Evolutionary conservation across 2,888 invertebrate species (phyloP).

Genomic region (Cyrtodaria siliqua): DNA sequence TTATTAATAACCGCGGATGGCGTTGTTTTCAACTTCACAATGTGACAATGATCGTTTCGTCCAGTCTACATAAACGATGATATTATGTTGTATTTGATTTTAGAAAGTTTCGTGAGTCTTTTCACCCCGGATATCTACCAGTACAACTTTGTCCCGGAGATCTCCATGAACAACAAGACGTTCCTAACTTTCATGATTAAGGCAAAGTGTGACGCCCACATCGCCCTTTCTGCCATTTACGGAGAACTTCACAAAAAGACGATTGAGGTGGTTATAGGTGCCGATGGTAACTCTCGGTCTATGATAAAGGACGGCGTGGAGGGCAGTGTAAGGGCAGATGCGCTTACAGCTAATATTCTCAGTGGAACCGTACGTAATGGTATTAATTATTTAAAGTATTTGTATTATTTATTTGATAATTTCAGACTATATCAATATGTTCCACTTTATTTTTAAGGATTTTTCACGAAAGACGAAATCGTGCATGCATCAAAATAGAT

Average conservation of each 20-base stretch:
- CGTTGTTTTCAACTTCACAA: too few relatives aligned
- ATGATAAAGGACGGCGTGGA: slow-evolving; percentile 78
- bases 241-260: slow-evolving; percentile 83
- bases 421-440: too few relatives aligned
- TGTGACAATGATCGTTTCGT: too few relatives aligned
- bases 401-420: too few relatives aligned
- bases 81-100: slow-evolving; percentile 23
- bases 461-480: too few relatives aligned
- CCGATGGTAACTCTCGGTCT: slow-evolving; percentile 79
- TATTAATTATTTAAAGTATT: too few relatives aligned
- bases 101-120: slow-evolving; percentile 84
- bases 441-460: too few relatives aligned
- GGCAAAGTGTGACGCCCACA: slow-evolving; percentile 81
- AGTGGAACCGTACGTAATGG: slow-evolving; percentile 57
- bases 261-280: slow-evolving; percentile 82
- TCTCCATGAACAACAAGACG: slow-evolving; percentile 80
- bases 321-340: slow-evolving; percentile 76
- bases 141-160: slow-evolving; percentile 83
- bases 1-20: too few relatives aligned
- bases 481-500: too few relatives aligned
- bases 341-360: slow-evolving; percentile 76
- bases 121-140: slow-evolving; percentile 82
- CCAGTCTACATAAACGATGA: too few relatives aligned
- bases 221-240: slow-evolving; percentile 83
- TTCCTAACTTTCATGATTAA: slow-evolving; percentile 82